Conservation (phyloP, 2,113 vertebrate species). For the Istiophorus platypterus region DNA sequence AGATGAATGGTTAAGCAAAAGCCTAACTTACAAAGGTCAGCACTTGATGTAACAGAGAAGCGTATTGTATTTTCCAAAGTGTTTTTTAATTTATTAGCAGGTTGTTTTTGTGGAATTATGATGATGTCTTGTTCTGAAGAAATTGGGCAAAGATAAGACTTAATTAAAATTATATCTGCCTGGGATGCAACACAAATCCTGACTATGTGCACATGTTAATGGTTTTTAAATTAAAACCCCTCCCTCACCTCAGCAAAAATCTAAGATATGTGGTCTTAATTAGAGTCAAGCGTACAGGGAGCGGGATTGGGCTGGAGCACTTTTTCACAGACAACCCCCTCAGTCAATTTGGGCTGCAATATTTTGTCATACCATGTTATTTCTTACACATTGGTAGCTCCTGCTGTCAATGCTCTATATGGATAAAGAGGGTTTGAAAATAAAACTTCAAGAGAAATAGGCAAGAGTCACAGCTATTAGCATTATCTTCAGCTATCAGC, state of each 20-base stretch:
- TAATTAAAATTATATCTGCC: slow-evolving; percentile 85
- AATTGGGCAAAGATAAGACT: slow-evolving; percentile 84
- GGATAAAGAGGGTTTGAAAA: slow-evolving; percentile 25
- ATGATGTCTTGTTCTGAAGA: slow-evolving; percentile 74
- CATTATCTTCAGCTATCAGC: slow-evolving; percentile 10
- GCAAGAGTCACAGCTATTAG: not conserved
- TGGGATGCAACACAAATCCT: slow-evolving; percentile 66
- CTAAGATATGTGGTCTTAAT: slow-evolving; percentile 82
- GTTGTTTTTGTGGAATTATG: slow-evolving; percentile 74
- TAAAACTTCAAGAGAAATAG: not conserved
- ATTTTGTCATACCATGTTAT: slow-evolving; percentile 26
- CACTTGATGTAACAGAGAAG: slow-evolving; percentile 19
- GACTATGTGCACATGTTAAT: slow-evolving; percentile 71
- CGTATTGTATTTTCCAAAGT: slow-evolving; percentile 23
- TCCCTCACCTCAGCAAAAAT: slow-evolving; percentile 82
- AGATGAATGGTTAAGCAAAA: slow-evolving; percentile 1
- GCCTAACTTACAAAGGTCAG: not conserved
- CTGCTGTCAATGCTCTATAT: not conserved
- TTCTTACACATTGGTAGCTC: slow-evolving; percentile 29
- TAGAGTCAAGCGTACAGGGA: slow-evolving; percentile 67
- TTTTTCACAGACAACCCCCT: slow-evolving; percentile 34
- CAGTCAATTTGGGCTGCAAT: slow-evolving; percentile 49
- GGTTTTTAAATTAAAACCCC: slow-evolving; percentile 84
- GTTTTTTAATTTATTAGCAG: slow-evolving; percentile 46
- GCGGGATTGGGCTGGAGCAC: slow-evolving; percentile 19